These are phyloP conservation scores for Barypeithes pellucidus DNA, from an alignment of 2,888 invertebrate genomes.

Conservation along the genomic window DNA sequence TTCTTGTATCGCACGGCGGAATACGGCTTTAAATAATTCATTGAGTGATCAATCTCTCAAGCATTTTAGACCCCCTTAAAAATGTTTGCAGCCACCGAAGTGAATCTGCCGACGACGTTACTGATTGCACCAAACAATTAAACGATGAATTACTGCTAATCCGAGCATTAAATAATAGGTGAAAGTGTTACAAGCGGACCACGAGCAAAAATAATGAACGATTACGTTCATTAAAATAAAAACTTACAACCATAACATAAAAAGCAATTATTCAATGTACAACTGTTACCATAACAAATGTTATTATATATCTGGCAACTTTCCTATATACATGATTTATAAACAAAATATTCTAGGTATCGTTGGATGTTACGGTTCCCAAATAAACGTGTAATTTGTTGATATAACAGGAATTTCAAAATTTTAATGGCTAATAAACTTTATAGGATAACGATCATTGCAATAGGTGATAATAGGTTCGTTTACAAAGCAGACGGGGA, in stretches of 20 bases:
- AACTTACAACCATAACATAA: conserved; percentile 4
- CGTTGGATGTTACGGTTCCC: background rate
- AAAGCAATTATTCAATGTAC: conserved; percentile 17
- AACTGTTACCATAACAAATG: conserved; percentile 10
- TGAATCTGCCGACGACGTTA: too few species aligned
- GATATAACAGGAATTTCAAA: background rate
- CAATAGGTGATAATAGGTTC: too few species aligned
- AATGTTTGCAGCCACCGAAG: too few species aligned
- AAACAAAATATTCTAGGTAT: conserved; percentile 6
- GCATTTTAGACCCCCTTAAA: too few species aligned
- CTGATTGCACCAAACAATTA: background rate
- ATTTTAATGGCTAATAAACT: too few species aligned
- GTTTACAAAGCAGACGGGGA: too few species aligned
- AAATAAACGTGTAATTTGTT: background rate
- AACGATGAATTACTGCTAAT: background rate
- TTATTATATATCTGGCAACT: conserved; percentile 11
- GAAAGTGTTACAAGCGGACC: conserved; percentile 4
- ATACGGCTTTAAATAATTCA: too few species aligned
- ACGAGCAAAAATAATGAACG: conserved; percentile 9
- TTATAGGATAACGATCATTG: too few species aligned
- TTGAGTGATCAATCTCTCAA: too few species aligned
- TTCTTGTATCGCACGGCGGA: too few species aligned
- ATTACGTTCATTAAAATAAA: conserved; percentile 22
- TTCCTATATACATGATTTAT: conserved; percentile 10
- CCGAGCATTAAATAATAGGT: background rate